Conservation (phyloP, 2,797 vertebrate genomes). For the Oreochromis mossambicus region DNA sequence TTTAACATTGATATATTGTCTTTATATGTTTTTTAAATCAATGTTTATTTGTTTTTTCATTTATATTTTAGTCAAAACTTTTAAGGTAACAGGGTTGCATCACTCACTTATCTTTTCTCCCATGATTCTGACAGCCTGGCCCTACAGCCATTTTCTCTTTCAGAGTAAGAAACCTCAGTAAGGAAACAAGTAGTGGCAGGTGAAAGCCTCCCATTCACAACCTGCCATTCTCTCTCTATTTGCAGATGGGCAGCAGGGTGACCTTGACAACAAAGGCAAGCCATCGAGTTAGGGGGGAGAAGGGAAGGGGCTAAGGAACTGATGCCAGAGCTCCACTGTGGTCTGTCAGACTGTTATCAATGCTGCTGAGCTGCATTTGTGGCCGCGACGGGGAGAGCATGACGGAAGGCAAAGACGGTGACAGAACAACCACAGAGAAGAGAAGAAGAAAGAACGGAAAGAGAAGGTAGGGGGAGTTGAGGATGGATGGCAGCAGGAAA, state of each 20-base stretch:
- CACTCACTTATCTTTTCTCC: not conserved
- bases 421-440: constrained; percentile 37
- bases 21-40: not conserved
- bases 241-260: constrained; percentile 39
- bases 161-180: not conserved
- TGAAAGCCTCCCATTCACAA: constrained; percentile 40
- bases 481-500: constrained; percentile 44
- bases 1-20: not conserved
- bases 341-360: constrained; percentile 75
- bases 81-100: not conserved
- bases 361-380: constrained; percentile 59
- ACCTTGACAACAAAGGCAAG: constrained; percentile 66
- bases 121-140: not conserved
- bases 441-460: constrained; percentile 9
- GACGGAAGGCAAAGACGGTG: constrained; percentile 27
- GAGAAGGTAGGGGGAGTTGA: not conserved
- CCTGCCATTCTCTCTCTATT: constrained; percentile 13
- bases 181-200: constrained; percentile 31
- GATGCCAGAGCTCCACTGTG: constrained; percentile 53
- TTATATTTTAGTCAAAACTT: not conserved
- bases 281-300: constrained; percentile 20
- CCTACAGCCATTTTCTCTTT: not conserved
- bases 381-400: constrained; percentile 13
- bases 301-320: constrained; percentile 28
- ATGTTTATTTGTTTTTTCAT: not conserved